These are phyloP conservation scores for Seriola quinqueradiata DNA, from an alignment of 2,113 vertebrate genomes.

Conservation along the genomic window DNA sequence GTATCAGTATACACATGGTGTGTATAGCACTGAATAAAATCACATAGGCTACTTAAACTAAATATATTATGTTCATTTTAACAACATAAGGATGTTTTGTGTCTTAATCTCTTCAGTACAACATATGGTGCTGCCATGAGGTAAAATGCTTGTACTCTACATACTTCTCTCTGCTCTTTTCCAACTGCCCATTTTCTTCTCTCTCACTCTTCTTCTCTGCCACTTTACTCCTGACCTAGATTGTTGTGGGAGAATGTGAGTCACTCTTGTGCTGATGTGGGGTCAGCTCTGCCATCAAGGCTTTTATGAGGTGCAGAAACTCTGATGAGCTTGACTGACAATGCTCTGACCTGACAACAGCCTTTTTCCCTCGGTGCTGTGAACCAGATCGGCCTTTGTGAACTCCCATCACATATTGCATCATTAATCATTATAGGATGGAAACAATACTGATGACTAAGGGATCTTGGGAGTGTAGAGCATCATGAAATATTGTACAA, in stretches of 20 bases:
- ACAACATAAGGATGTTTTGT: neutral
- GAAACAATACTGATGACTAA: conserved; percentile 23
- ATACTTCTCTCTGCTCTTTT: neutral
- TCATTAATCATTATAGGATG: conserved; percentile 8
- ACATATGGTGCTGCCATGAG: neutral
- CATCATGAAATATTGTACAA: neutral
- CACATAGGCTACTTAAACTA: neutral
- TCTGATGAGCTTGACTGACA: conserved; percentile 8
- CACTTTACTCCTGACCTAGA: conserved; percentile 28
- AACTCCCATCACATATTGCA: conserved; percentile 10
- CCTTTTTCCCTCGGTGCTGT: neutral
- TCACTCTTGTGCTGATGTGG: conserved; percentile 30
- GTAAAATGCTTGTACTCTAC: neutral
- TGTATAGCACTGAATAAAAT: too few relatives aligned
- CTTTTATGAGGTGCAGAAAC: conserved; percentile 51
- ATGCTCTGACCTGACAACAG: conserved; percentile 22
- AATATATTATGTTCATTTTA: neutral
- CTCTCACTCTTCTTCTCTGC: neutral
- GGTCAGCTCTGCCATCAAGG: conserved; percentile 34
- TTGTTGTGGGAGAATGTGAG: conserved; percentile 29
- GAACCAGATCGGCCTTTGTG: conserved; percentile 1
- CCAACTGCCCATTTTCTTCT: neutral
- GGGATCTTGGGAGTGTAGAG: neutral
- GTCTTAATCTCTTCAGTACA: neutral
- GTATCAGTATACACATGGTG: neutral